Conservation (phyloP, 2,888 invertebrate species). For the Apamea crenata region DNA sequence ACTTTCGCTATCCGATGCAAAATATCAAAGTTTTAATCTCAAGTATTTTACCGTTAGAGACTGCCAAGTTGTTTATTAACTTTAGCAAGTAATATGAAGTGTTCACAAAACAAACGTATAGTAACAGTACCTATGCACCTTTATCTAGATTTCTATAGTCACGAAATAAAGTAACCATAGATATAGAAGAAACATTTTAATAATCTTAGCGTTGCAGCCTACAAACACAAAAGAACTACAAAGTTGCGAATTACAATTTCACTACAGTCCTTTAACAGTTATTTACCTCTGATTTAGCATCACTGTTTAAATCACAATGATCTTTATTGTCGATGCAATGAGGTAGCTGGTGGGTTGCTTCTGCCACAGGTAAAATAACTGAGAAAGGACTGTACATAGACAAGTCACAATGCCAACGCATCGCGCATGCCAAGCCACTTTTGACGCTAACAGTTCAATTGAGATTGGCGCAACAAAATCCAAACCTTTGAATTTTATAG, state of each 20-base stretch:
- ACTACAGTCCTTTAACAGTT: neutral
- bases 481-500: neutral
- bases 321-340: neutral
- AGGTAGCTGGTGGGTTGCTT: neutral
- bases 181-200: neutral
- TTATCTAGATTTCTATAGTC: neutral
- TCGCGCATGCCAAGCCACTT: too few species aligned
- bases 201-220: neutral
- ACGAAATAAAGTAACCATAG: neutral
- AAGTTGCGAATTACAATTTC: neutral
- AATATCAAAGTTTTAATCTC: neutral
- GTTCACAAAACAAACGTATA: constrained; percentile 12
- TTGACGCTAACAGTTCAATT: neutral
- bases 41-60: neutral
- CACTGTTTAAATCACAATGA: neutral
- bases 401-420: too few species aligned
- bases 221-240: neutral
- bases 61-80: neutral
- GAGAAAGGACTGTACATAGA: neutral
- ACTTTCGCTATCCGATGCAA: neutral
- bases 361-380: neutral
- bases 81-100: neutral
- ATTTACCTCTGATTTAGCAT: neutral
- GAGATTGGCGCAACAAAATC: neutral
- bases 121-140: neutral